Evolutionary conservation across 2,888 invertebrate species (phyloP).

Genomic region (Mimumesa dahlbomi): DNA sequence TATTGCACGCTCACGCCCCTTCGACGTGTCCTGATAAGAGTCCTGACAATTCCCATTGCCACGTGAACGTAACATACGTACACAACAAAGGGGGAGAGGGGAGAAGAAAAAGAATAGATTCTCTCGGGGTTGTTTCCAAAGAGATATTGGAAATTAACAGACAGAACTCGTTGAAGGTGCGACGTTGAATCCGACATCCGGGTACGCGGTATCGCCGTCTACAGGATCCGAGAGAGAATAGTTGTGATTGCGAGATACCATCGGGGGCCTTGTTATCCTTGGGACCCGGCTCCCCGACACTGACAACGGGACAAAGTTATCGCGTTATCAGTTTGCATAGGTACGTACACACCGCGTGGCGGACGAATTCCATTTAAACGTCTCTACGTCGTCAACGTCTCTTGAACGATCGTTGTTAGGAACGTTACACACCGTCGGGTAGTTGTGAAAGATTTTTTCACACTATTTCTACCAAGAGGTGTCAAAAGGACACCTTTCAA

Average conservation of each 20-base stretch:
- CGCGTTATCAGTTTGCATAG: constrained; percentile 8
- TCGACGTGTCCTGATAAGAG: constrained; percentile 20
- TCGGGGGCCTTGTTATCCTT: constrained; percentile 19
- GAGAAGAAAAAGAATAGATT: no score
- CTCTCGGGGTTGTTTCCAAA: no score
- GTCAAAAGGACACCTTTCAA: no score
- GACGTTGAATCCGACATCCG: constrained; percentile 5
- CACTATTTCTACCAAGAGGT: no score
- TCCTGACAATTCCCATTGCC: no score
- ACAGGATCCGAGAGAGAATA: constrained; percentile 1
- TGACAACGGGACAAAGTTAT: constrained; percentile 37
- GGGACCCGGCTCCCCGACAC: constrained; percentile 19
- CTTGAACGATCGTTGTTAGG: no score
- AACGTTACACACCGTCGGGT: no score
- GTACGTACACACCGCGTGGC: no score
- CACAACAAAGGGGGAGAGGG: neutral
- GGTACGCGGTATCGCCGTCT: neutral
- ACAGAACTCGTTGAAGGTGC: neutral
- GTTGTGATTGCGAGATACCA: constrained; percentile 18
- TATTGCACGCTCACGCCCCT: constrained; percentile 36
- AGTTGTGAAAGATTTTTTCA: no score
- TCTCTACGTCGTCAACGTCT: neutral
- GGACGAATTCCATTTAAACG: constrained; percentile 26
- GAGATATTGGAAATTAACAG: neutral
- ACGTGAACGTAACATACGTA: no score